Base-by-base conservation (phyloP, 1,140 invertebrate species). In the Neelides sp. region DNA sequence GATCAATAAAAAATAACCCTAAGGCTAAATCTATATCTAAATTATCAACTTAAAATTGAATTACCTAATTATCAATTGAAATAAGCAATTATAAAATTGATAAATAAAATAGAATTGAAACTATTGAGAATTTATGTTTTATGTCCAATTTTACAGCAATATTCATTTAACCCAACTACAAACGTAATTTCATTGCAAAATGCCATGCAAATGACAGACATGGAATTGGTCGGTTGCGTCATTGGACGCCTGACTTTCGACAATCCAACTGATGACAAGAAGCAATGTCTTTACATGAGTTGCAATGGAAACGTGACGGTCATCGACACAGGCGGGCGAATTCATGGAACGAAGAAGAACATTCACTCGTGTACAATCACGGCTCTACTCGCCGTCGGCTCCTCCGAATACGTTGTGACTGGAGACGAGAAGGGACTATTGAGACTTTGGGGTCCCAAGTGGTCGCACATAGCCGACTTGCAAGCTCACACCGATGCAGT, bases 251-350 rank as follows among this genome's bases (percentile, higher is more conserved):
- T 37, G 1, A 54, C 52, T 17, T 60, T 60, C 27, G 58, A 60
- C 32, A 27, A 49, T 12, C 54, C 58, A 24, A 2, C 27, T 10
- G 50, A 57, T n/a, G 52, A 60, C 15, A 50, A 48, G 35, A 57
- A 57, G 26, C 58, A 60, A 36, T 60, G 54, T 51, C 54, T 60
- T 40, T 60, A 60, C 27, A 47, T 57, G 27, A 55, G 52, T 3
- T 60, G 49, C 34, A 54, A 51, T 13, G 32, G 44, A 37, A 41
- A 54, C 37, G 54, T 51, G n/a, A 48, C 52, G 5, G 34, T 60
- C 7, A 50, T 57, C 41, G 58, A 60, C 32, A 49, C 48, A 0
- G 55, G 48, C 1, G 58, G 58, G 15, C 32, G 58, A 44, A 17
- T 50, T 46, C 58, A 60, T 39, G 54, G 54, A 3, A 57, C 58